Evolutionary conservation across 2,888 invertebrate species (phyloP).

Genomic region (Anodontia alba): DNA sequence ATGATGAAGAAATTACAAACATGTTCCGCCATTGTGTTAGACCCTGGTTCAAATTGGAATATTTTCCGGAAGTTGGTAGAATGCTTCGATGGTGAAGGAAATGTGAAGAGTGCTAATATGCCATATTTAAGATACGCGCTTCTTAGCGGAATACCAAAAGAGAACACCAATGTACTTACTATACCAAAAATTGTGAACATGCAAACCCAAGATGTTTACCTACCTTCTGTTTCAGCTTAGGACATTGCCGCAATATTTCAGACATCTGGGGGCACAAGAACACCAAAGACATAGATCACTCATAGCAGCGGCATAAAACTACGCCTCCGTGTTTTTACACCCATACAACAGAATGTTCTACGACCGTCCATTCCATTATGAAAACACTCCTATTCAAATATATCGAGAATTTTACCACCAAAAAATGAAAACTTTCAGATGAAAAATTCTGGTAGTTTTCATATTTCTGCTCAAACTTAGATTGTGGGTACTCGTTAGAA

Average conservation of each 20-base stretch:
- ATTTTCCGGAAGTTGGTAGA: neutral
- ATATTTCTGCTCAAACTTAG: too few species aligned
- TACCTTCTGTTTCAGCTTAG: conserved; percentile 1
- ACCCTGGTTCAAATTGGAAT: neutral
- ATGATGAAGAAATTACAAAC: conserved; percentile 23
- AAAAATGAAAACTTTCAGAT: too few species aligned
- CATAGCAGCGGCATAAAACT: neutral
- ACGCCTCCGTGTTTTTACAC: neutral
- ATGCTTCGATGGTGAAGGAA: neutral
- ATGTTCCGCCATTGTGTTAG: neutral
- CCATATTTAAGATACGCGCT: neutral
- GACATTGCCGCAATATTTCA: conserved; percentile 28
- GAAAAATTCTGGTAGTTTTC: too few species aligned
- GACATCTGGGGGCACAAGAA: conserved; percentile 41
- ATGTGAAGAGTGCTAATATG: neutral
- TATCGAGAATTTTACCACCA: too few species aligned
- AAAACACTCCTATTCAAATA: too few species aligned
- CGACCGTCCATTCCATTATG: conserved; percentile 32
- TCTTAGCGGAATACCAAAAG: neutral
- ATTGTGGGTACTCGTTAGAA: too few species aligned
- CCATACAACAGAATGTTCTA: neutral
- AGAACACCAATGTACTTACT: neutral
- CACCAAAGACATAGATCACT: conserved; percentile 21
- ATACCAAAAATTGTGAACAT: neutral
- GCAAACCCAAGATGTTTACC: neutral